These are phyloP conservation scores for Trichonephila inaurata DNA, from an alignment of 1,140 invertebrate species.

Conservation along the genomic window DNA sequence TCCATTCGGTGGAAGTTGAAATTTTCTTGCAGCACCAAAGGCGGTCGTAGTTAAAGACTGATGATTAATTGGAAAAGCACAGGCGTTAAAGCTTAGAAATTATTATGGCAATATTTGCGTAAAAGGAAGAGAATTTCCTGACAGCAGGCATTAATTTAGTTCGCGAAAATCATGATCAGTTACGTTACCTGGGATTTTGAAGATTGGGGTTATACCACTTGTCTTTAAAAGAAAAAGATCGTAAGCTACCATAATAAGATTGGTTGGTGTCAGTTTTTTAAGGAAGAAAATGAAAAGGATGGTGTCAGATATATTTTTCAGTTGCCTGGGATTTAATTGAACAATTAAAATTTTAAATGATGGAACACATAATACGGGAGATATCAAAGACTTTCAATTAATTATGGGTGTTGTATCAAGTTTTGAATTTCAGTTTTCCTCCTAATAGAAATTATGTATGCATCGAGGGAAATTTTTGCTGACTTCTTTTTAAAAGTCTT, in stretches of 20 bases:
- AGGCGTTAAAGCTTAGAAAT: constrained; percentile 32
- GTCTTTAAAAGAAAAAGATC: not conserved
- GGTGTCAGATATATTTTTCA: not conserved
- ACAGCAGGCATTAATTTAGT: constrained; percentile 30
- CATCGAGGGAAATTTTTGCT: too few species aligned
- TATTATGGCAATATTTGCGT: constrained; percentile 30
- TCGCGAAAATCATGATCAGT: not conserved
- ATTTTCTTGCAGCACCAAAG: not conserved
- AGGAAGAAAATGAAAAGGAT: not conserved
- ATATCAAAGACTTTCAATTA: too few species aligned
- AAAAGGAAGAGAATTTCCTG: not conserved
- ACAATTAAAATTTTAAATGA: not conserved
- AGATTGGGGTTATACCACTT: not conserved
- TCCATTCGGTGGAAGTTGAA: not conserved
- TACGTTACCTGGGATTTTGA: not conserved
- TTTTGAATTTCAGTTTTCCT: too few species aligned
- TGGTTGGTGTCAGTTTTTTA: not conserved
- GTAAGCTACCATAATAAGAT: not conserved
- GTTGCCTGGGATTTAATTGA: not conserved
- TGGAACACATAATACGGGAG: too few species aligned
- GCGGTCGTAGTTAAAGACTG: not conserved
- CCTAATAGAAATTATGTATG: too few species aligned
- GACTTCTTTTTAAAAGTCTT: too few species aligned
- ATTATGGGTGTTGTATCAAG: too few species aligned
- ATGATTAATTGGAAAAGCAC: constrained; percentile 19